These are phyloP conservation scores for Goniozus legneri DNA, from an alignment of 1,140 invertebrate species.

Conservation along the genomic window DNA sequence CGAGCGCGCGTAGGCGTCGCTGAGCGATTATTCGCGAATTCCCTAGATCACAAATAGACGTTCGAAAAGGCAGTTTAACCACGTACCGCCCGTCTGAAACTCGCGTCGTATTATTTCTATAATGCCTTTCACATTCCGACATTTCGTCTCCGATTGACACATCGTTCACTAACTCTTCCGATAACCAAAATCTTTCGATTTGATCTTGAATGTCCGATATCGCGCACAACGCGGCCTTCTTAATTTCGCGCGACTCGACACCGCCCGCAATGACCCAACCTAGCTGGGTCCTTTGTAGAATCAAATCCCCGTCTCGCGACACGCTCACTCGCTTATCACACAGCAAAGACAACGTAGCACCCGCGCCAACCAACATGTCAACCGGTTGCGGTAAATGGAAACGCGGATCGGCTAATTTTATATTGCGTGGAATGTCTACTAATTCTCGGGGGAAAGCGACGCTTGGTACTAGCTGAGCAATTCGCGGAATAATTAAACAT, in stretches of 20 bases:
- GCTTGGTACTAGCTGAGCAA: not conserved
- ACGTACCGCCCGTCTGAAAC: not conserved
- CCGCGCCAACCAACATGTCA: not conserved
- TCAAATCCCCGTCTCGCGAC: not conserved
- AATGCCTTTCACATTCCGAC: constrained; percentile 16
- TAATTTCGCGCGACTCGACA: not conserved
- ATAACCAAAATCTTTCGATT: constrained; percentile 12
- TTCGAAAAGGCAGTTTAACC: not conserved
- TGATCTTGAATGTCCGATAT: constrained; percentile 8
- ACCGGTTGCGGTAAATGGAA: not conserved
- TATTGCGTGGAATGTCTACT: not conserved
- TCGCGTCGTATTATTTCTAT: not conserved
- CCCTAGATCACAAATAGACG: not conserved
- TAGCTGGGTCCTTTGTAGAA: not conserved
- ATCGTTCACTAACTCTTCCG: too few relatives aligned
- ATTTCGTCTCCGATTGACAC: not conserved
- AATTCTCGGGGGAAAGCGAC: not conserved
- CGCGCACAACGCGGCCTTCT: not conserved
- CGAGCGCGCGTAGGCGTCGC: not conserved
- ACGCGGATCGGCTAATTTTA: not conserved
- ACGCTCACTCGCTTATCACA: not conserved
- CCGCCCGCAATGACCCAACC: not conserved
- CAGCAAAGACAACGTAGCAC: not conserved
- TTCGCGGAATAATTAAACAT: constrained; percentile 1
- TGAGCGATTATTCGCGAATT: not conserved